phyloP scores from a whole-genome alignment of 1,140 invertebrate species.

The Coboldia fuscipes region DNA sequence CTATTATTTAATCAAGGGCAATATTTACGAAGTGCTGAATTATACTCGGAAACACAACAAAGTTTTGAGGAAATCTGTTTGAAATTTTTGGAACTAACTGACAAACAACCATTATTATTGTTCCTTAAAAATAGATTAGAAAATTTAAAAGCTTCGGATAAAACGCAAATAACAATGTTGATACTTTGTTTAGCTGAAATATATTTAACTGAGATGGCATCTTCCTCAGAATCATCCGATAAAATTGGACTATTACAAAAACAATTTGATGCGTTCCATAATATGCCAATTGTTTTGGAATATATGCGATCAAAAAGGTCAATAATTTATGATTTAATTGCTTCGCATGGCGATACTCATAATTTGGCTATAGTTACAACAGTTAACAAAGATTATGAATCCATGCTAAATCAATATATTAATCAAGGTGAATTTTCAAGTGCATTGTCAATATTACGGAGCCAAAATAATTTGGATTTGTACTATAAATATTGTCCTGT shows the following conservation, averaged over 20 bases:
- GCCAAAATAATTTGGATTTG: conserved; percentile 49
- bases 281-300: conserved; percentile 38
- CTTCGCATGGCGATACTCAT: conserved; percentile 80
- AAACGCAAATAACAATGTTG: conserved; percentile 74
- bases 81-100: conserved; percentile 68
- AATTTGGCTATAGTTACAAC: conserved; percentile 71
- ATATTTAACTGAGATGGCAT: conserved; percentile 67
- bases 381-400: conserved; percentile 76
- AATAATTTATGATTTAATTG: conserved; percentile 71
- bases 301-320: conserved; percentile 57
- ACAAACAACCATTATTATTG: conserved; percentile 68
- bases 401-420: conserved; percentile 71
- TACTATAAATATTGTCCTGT: conserved; percentile 78
- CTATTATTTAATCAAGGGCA: conserved; percentile 58
- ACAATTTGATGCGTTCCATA: conserved; percentile 55
- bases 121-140: conserved; percentile 54
- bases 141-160: conserved; percentile 32
- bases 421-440: conserved; percentile 51
- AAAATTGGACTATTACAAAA: conserved; percentile 46
- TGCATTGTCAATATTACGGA: conserved; percentile 53
- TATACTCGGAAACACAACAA: conserved; percentile 73
- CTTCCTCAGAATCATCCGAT: conserved; percentile 31
- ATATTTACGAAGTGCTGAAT: conserved; percentile 64
- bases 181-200: conserved; percentile 87
- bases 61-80: conserved; percentile 87